Evolutionary conservation across 2,797 vertebrate genomes (phyloP).

Genomic region (Chromis chromis): DNA sequence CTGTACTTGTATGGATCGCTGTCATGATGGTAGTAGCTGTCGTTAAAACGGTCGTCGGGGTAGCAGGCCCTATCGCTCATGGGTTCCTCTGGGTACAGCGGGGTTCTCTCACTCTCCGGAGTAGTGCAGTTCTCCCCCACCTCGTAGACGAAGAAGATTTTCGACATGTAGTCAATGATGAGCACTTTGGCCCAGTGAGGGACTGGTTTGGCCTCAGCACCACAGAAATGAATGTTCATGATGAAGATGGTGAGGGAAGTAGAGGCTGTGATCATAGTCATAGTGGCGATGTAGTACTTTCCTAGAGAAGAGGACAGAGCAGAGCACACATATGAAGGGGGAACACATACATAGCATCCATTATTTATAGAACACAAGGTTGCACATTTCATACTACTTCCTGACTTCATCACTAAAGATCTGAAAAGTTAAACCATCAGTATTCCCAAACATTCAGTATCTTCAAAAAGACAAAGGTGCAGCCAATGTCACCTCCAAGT

Average conservation of each 20-base stretch:
- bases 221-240: conserved; percentile 98
- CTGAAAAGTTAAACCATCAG: not conserved
- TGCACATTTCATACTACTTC: not conserved
- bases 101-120: conserved; percentile 76
- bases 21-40: conserved; percentile 50
- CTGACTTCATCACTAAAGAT: not conserved
- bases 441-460: not conserved
- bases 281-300: conserved; percentile 98
- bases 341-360: not conserved
- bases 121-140: conserved; percentile 95
- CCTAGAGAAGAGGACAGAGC: conserved; percentile 78
- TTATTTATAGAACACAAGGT: not conserved
- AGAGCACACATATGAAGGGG: not conserved
- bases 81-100: conserved; percentile 80
- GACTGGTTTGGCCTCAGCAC: conserved; percentile 94
- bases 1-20: conserved; percentile 59
- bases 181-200: conserved; percentile 95
- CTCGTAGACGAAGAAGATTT: conserved; percentile 95
- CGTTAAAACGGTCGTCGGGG: conserved; percentile 42
- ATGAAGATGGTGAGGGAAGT: conserved; percentile 97
- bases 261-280: conserved; percentile 98
- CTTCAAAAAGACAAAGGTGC: not conserved
- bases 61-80: conserved; percentile 55
- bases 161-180: conserved; percentile 97
- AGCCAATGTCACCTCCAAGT: no score